Percentiles rank a stretch among this genome's conserved stretches.
Evolutionary conservation across 1,140 invertebrate genomes (phyloP).

Genomic region (Drosophila oshimai): DNA sequence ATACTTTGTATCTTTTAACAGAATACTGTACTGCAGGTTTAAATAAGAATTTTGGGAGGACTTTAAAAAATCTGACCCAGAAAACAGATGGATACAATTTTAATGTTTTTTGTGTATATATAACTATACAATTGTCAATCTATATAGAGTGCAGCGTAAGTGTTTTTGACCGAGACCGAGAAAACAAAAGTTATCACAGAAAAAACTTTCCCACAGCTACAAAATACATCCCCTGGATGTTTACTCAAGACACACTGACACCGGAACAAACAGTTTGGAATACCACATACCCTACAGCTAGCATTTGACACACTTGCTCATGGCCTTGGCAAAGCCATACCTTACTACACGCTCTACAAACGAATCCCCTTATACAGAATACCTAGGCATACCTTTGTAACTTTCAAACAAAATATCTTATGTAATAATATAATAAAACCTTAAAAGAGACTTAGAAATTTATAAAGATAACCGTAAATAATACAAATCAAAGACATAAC

Average conservation of each 20-base stretch:
- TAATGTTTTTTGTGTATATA: background rate
- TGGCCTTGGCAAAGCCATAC: no score
- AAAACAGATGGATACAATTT: background rate
- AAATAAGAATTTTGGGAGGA: background rate
- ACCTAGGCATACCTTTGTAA: no score
- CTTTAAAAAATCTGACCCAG: background rate
- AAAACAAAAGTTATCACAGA: background rate
- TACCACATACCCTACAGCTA: conserved; percentile 82
- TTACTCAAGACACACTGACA: conserved; percentile 77
- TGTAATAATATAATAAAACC: background rate
- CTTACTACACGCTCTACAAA: background rate
- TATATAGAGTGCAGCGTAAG: background rate
- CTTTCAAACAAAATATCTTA: background rate
- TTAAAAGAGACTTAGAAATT: background rate
- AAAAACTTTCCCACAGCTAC: conserved; percentile 29
- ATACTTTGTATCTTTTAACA: background rate
- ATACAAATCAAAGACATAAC: background rate
- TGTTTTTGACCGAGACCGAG: background rate
- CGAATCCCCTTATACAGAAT: background rate
- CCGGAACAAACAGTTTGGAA: conserved; percentile 82
- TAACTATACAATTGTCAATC: background rate
- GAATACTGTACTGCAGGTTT: background rate
- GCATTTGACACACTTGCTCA: conserved; percentile 17
- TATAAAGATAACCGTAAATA: background rate
- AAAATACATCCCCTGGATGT: conserved; percentile 53